A percentile compares a stretch with the other conserved stretches of the same genome.
Evolutionary conservation across 2,797 vertebrate genomes (phyloP).

Genomic region (Rhyacichthys aspro): DNA sequence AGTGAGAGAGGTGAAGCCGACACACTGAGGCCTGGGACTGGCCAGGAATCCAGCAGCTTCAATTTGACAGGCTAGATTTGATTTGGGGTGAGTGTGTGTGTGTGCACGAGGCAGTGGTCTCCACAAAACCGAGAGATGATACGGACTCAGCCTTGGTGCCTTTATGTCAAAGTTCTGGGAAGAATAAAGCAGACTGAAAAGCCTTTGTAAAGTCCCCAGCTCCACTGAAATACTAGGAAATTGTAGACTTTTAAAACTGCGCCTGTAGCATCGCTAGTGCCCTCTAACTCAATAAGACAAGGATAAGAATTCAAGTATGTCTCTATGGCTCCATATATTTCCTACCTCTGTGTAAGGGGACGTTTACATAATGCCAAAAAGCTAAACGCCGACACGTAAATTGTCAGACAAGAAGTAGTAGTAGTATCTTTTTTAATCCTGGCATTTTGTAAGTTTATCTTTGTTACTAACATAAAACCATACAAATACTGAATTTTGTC

Average conservation of each 20-base stretch:
- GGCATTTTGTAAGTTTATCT: too few species aligned
- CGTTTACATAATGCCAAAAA: too few species aligned
- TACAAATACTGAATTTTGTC: too few species aligned
- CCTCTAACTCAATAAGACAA: conserved; percentile 12
- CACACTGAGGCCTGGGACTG: conserved; percentile 29
- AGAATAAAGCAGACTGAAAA: conserved; percentile 32
- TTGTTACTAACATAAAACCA: too few species aligned
- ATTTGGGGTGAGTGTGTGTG: conserved; percentile 38
- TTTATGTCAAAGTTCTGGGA: conserved; percentile 42
- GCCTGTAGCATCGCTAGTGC: conserved; percentile 9
- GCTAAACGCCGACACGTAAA: too few species aligned
- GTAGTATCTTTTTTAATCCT: too few species aligned
- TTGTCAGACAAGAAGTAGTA: too few species aligned
- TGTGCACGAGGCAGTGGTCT: conserved; percentile 6
- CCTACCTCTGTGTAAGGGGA: not conserved
- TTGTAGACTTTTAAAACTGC: conserved; percentile 27
- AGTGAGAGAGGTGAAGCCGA: conserved; percentile 18
- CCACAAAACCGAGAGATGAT: conserved; percentile 38
- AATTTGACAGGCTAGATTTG: conserved; percentile 57
- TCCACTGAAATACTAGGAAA: conserved; percentile 20
- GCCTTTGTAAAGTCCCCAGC: conserved; percentile 35
- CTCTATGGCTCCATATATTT: conserved; percentile 2
- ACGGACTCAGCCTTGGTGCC: conserved; percentile 1
- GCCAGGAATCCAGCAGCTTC: conserved; percentile 48
- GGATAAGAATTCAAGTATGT: conserved; percentile 9